Evolutionary conservation across 1,140 invertebrate species (phyloP).

Genomic region (Meloidogyne chitwoodi): DNA sequence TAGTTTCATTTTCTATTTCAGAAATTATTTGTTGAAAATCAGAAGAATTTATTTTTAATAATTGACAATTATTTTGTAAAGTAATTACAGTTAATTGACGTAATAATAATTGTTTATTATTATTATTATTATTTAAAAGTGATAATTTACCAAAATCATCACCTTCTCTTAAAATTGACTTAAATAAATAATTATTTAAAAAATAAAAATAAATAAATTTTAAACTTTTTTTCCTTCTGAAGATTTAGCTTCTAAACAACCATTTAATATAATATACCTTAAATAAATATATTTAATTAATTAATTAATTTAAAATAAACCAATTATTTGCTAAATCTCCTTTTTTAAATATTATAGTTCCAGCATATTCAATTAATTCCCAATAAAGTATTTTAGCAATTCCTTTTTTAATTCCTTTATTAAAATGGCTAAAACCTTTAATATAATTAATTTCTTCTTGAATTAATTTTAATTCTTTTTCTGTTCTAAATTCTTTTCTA

Average conservation of each 20-base stretch:
- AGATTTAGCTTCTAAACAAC: slow-evolving; percentile 71
- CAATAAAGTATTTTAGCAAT: slow-evolving; percentile 76
- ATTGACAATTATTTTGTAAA: not conserved
- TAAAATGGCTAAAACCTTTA: slow-evolving; percentile 75
- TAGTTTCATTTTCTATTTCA: not conserved
- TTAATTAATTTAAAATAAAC: slow-evolving; percentile 68
- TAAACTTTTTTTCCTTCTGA: not conserved
- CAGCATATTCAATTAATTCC: slow-evolving; percentile 75
- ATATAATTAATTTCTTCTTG: slow-evolving; percentile 80
- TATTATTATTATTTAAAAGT: slow-evolving; percentile 71
- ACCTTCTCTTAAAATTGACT: slow-evolving; percentile 69
- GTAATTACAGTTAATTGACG: not conserved
- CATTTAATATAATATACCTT: slow-evolving; percentile 68
- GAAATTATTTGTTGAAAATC: not conserved
- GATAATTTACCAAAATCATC: slow-evolving; percentile 83
- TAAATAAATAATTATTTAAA: not conserved
- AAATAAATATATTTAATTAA: no score
- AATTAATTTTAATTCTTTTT: slow-evolving; percentile 77
- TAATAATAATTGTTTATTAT: not conserved
- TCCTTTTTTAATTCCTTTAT: slow-evolving; percentile 69
- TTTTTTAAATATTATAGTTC: slow-evolving; percentile 79
- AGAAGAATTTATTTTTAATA: not conserved
- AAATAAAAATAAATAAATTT: not conserved
- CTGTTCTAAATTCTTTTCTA: slow-evolving; percentile 72
- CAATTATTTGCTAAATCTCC: slow-evolving; percentile 82